These are phyloP conservation scores for Nephrotoma appendiculata DNA, from an alignment of 2,888 invertebrate genomes.

Conservation along the genomic window DNA sequence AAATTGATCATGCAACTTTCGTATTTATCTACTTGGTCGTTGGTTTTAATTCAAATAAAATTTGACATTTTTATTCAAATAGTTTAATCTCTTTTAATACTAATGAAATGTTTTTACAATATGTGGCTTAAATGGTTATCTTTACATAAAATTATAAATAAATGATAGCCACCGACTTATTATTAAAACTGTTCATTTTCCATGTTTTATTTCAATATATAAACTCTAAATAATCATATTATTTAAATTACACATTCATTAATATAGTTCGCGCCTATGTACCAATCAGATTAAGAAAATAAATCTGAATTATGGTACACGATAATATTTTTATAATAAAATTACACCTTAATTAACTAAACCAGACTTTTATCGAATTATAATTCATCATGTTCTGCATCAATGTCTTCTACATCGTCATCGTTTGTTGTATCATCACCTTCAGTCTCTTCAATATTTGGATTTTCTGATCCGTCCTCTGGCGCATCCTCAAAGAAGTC, in stretches of 20 bases:
- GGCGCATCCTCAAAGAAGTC: constrained; percentile 33
- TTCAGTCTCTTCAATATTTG: constrained; percentile 30
- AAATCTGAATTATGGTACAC: background rate
- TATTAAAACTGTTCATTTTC: background rate
- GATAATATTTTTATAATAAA: background rate
- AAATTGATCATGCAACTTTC: too few relatives aligned
- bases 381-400: constrained; percentile 43
- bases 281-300: background rate
- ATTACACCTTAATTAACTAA: background rate
- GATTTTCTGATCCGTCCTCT: constrained; percentile 30
- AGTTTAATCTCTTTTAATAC: background rate
- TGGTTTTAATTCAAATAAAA: too few relatives aligned
- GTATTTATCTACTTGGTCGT: too few relatives aligned
- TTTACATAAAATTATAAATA: background rate
- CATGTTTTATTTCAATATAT: background rate
- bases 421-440: constrained; percentile 33
- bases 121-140: background rate
- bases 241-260: background rate
- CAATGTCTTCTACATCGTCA: constrained; percentile 32
- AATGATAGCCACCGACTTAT: background rate
- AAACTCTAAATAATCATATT: background rate
- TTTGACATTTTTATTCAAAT: too few relatives aligned
- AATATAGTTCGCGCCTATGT: background rate
- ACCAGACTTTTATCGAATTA: constrained; percentile 24
- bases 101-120: background rate